These are phyloP conservation scores for Sclerodermus sp. DNA, from an alignment of 2,888 invertebrate species.

Conservation along the genomic window DNA sequence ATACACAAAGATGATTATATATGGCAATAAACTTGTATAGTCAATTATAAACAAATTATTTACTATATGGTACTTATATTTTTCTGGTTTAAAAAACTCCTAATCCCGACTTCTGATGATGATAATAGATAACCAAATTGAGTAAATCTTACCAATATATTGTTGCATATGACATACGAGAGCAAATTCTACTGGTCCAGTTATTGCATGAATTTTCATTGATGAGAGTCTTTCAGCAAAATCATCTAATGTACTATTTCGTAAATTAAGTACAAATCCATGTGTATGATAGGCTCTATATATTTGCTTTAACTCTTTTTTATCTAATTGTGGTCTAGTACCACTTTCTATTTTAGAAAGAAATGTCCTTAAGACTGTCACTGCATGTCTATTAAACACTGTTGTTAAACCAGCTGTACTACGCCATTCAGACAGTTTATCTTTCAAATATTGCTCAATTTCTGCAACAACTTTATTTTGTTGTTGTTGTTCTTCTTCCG, in stretches of 20 bases:
- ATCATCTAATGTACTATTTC: slow-evolving; percentile 38
- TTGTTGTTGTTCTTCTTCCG: slow-evolving; percentile 27
- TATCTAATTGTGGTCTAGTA: slow-evolving; percentile 38
- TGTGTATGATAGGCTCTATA: slow-evolving; percentile 50
- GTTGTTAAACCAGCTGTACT: slow-evolving; percentile 42
- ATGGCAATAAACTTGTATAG: slow-evolving; percentile 16
- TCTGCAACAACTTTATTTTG: slow-evolving; percentile 27
- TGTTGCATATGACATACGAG: slow-evolving; percentile 44
- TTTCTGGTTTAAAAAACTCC: slow-evolving; percentile 1
- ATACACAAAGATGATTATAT: slow-evolving; percentile 9
- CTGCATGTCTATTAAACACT: slow-evolving; percentile 49
- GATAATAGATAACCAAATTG: slow-evolving; percentile 47
- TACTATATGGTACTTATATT: background rate
- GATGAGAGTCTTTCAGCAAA: slow-evolving; percentile 41
- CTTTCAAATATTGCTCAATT: slow-evolving; percentile 43
- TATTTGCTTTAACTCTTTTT: slow-evolving; percentile 45
- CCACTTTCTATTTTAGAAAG: slow-evolving; percentile 32
- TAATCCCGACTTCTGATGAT: slow-evolving; percentile 44
- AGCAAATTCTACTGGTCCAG: slow-evolving; percentile 51
- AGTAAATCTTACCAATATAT: slow-evolving; percentile 46
- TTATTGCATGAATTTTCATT: slow-evolving; percentile 46
- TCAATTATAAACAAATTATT: slow-evolving; percentile 1
- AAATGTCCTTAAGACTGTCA: slow-evolving; percentile 39
- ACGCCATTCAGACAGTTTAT: slow-evolving; percentile 45
- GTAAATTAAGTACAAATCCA: slow-evolving; percentile 48